phyloP scores from a whole-genome alignment of 1,140 invertebrate genomes.

The Neodiprion lecontei region DNA sequence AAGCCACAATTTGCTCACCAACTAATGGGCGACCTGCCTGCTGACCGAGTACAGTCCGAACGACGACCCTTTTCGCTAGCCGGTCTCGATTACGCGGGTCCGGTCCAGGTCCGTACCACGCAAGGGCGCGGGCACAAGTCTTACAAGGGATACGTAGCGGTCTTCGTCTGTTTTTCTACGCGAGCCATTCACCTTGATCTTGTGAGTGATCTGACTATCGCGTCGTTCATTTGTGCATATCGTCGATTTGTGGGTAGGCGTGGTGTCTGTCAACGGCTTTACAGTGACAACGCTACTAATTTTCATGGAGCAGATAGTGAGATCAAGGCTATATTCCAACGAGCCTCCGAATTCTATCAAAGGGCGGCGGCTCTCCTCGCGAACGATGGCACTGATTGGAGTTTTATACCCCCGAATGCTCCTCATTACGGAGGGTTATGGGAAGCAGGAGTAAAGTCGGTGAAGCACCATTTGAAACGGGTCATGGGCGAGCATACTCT shows the following conservation, averaged over 20 bases:
- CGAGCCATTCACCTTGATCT: too few relatives aligned
- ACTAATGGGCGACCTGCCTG: too few relatives aligned
- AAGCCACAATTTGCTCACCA: too few relatives aligned
- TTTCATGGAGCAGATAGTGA: constrained; percentile 32
- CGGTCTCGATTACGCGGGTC: background rate
- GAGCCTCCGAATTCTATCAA: too few relatives aligned
- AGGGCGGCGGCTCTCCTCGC: too few relatives aligned
- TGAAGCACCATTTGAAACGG: background rate
- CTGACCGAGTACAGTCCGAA: background rate
- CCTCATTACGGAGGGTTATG: constrained; percentile 20
- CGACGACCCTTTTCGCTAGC: background rate
- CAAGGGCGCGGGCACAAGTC: background rate
- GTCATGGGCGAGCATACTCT: too few relatives aligned
- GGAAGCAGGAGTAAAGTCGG: too few relatives aligned
- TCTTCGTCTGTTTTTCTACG: too few relatives aligned
- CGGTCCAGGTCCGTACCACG: background rate
- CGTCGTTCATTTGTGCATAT: too few relatives aligned
- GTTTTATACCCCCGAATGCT: constrained; percentile 25
- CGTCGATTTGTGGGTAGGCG: constrained; percentile 19
- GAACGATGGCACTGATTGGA: constrained; percentile 7
- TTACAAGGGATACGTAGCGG: constrained; percentile 27
- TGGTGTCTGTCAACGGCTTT: constrained; percentile 22
- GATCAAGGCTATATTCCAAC: constrained; percentile 15
- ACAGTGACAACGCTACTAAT: constrained; percentile 17
- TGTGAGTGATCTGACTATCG: too few relatives aligned